A percentile compares a stretch with the other conserved stretches of the same genome.
These are phyloP conservation scores for Tetheella fluctuosa DNA, from an alignment of 2,888 invertebrate genomes.

Conservation along the genomic window DNA sequence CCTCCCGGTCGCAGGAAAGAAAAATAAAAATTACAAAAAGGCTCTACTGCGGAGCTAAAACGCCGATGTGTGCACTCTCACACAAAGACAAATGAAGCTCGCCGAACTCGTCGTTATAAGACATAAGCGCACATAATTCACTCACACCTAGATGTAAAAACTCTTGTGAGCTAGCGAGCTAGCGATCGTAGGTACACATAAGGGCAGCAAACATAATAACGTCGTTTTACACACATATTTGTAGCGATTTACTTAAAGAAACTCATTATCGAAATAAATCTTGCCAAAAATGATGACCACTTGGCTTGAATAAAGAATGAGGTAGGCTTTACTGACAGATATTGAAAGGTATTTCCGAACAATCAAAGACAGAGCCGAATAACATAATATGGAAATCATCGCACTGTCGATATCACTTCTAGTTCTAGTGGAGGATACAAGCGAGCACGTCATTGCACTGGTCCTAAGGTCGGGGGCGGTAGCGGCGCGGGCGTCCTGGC, in stretches of 20 bases:
- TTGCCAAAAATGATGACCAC: neutral
- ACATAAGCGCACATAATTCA: constrained; percentile 64
- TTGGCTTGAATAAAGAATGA: neutral
- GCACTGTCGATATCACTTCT: constrained; percentile 19
- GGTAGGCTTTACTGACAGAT: neutral
- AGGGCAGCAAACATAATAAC: constrained; percentile 38
- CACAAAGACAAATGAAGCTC: constrained; percentile 60
- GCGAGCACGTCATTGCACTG: constrained; percentile 78
- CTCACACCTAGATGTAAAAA: constrained; percentile 55
- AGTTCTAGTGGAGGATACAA: constrained; percentile 47
- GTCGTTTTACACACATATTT: constrained; percentile 31
- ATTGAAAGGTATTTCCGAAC: neutral
- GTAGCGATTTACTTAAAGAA: constrained; percentile 23
- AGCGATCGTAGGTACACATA: no score
- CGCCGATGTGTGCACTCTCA: constrained; percentile 61
- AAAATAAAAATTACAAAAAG: constrained; percentile 81
- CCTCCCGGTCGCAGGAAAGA: constrained; percentile 54
- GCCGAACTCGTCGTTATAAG: constrained; percentile 60
- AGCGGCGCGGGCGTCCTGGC: constrained; percentile 72
- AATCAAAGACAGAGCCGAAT: neutral
- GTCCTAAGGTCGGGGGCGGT: constrained; percentile 76
- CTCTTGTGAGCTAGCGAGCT: constrained; percentile 38
- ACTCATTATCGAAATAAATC: constrained; percentile 25
- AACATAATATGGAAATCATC: constrained; percentile 9
- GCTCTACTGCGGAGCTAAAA: constrained; percentile 66